phyloP scores from a whole-genome alignment of 2,113 vertebrate species.

The Pongo abelii region DNA sequence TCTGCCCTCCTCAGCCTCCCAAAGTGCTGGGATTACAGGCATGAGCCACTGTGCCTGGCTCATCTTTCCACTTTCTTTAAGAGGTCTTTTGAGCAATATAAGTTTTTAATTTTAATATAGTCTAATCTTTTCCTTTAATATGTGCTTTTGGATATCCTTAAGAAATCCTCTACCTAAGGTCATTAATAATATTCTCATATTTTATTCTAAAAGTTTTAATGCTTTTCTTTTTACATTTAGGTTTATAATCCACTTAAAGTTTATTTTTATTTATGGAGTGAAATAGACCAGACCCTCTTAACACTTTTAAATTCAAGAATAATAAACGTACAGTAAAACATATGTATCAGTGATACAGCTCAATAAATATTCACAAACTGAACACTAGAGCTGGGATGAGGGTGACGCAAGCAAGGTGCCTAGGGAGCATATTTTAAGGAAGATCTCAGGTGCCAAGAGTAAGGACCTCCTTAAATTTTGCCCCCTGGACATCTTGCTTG shows the following conservation, averaged over 20 bases:
- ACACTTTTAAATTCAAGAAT: slow-evolving; percentile 30
- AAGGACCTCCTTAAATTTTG: not conserved
- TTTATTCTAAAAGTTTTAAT: not conserved
- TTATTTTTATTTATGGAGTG: slow-evolving; percentile 44
- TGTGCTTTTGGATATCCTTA: not conserved
- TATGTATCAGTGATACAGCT: not conserved
- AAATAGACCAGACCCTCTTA: slow-evolving; percentile 10
- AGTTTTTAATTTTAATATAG: slow-evolving; percentile 39
- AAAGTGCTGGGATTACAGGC: too few relatives aligned
- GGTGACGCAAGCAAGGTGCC: not conserved
- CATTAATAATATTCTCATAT: slow-evolving; percentile 17
- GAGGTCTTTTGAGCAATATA: slow-evolving; percentile 25
- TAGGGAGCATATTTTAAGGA: not conserved
- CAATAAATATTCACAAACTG: slow-evolving; percentile 25
- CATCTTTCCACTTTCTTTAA: slow-evolving; percentile 14
- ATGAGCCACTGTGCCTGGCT: not conserved
- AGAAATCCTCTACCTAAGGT: not conserved
- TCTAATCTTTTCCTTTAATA: not conserved
- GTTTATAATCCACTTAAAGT: not conserved
- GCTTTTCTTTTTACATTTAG: slow-evolving; percentile 30
- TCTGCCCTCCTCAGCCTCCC: too few relatives aligned
- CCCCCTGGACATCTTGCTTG: not conserved
- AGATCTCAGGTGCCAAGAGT: not conserved
- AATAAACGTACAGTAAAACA: not conserved
- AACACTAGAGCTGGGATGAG: not conserved